These are phyloP conservation scores for Herpetotheres cachinnans DNA, from an alignment of 2,113 vertebrate species.

Conservation along the genomic window DNA sequence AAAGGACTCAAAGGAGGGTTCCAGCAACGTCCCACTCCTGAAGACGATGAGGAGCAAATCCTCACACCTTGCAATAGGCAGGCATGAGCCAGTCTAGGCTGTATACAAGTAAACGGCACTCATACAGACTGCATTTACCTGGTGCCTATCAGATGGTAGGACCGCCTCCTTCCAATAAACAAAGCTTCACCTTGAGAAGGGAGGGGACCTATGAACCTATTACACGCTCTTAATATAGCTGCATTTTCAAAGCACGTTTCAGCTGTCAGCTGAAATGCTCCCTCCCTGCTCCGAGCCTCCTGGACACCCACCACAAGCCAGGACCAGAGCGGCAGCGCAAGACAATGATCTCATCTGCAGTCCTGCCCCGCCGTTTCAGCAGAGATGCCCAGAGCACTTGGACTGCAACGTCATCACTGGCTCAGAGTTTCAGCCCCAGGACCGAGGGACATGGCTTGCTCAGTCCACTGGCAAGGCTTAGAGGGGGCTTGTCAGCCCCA, in stretches of 20 bases:
- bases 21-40: background rate
- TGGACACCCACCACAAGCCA: background rate
- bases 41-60: background rate
- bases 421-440: background rate
- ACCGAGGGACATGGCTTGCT: fast-evolving
- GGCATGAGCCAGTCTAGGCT: background rate
- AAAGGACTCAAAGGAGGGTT: background rate
- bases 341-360: background rate
- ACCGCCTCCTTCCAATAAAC: background rate
- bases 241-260: background rate
- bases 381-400: background rate
- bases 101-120: background rate
- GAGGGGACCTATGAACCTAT: background rate
- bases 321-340: background rate
- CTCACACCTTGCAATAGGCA: background rate
- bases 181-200: background rate
- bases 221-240: background rate
- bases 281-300: background rate
- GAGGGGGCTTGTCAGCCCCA: background rate
- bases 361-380: background rate
- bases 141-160: background rate
- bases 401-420: background rate
- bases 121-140: background rate
- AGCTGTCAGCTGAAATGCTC: background rate
- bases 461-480: background rate